Evolutionary conservation across 2,113 vertebrate genomes (phyloP), one percentile per base, ranked within the genome.

Genomic region (Neofelis nebulosa): DNA sequence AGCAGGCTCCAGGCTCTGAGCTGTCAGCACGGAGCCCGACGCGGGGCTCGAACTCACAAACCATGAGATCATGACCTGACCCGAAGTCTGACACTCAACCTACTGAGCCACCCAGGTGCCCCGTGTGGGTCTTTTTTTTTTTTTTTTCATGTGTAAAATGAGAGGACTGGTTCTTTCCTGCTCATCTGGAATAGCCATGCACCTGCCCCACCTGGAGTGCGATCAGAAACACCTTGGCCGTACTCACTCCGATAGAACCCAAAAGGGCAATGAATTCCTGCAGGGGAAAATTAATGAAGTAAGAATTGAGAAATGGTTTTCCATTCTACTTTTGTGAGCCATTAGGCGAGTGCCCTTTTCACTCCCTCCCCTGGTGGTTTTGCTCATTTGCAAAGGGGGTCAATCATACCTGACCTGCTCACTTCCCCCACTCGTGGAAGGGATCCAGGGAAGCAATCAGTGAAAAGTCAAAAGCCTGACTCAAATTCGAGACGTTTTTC

Each of bases 281-380:
- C 4, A 3, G 50, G 74, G 27, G 25, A 61, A 79, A 95, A 94
- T 76, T 88, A 91, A 96, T 78, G 95, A 91, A 78, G 80, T 78
- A 95, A 95, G 76, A 94, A 88, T 36, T 52, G 93, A 97, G 69
- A 95, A 74, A 91, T 93, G 80, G 76, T 19, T 90, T 95, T 92
- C 81, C 80, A 25, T 41, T 92, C 76, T n/a, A 10, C 31, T 74
- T 91, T 84, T 91, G 95, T 94, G 89, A 82, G 91, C 80, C 85
- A 55, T 88, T 95, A 97, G 93, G 65, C 12, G 48, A 69, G 50
- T 18, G 50, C 33, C 87, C 71, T 95, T 74, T 95, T 65, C 38
- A 31, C 74, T 96, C 95, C 94, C 79, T 76, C 50, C 76, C 52
- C 63, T 1, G 14, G 66, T 71, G 55, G 52, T 52, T 80, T 95